Percentiles rank a stretch among this genome's conserved stretches.
These are phyloP conservation scores for Pteruthius melanotis DNA, from an alignment of 2,113 vertebrate species.

Conservation along the genomic window DNA sequence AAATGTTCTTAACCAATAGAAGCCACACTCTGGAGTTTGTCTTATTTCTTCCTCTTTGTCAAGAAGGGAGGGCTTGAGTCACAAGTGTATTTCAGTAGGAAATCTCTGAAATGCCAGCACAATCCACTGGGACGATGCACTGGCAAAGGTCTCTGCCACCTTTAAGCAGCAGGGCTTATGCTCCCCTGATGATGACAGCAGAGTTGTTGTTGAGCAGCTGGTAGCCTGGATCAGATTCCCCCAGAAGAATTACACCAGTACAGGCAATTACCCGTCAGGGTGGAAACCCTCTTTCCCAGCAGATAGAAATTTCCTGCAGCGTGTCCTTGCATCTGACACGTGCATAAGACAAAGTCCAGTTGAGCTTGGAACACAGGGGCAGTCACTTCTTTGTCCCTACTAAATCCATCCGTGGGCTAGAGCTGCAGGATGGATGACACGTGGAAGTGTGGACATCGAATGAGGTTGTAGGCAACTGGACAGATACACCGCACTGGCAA, in stretches of 20 bases:
- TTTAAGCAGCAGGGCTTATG: neutral
- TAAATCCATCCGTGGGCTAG: neutral
- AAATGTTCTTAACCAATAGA: neutral
- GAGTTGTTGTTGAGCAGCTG: neutral
- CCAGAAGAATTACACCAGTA: neutral
- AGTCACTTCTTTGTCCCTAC: neutral
- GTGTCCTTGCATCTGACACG: rapidly evolving
- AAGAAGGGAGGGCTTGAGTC: neutral
- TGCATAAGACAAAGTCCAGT: neutral
- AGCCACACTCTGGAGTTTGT: neutral
- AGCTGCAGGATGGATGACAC: neutral
- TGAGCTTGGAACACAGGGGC: neutral
- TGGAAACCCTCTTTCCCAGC: neutral
- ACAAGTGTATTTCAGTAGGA: neutral
- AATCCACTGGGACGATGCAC: neutral
- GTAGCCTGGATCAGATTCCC: neutral
- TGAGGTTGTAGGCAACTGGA: neutral
- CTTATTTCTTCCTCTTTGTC: neutral
- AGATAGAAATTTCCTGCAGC: neutral
- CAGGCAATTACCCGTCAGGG: neutral
- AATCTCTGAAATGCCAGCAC: neutral
- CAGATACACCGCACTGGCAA: neutral
- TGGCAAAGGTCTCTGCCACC: neutral
- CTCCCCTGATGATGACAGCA: neutral
- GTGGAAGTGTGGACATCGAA: neutral